Percentiles rank a stretch among this genome's conserved stretches.
Conservation (phyloP, 1,140 invertebrate species). For the Dreissena polymorpha region DNA sequence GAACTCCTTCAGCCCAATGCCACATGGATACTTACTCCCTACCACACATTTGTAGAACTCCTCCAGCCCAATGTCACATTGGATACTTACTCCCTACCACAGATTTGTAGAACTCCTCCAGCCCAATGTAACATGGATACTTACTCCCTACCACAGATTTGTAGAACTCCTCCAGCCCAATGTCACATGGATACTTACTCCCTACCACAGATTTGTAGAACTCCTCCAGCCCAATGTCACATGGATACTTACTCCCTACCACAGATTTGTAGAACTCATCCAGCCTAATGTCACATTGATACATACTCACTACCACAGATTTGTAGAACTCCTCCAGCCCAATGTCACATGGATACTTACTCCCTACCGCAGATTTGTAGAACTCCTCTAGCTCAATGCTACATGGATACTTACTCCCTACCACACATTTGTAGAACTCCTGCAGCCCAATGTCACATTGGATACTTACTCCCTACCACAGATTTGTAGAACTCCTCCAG, state of each 20-base stretch:
- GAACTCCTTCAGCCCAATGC: slow-evolving; percentile 28
- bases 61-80: neutral
- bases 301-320: slow-evolving; percentile 28
- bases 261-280: too few relatives aligned
- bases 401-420: slow-evolving; percentile 20
- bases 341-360: slow-evolving; percentile 9
- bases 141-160: too few relatives aligned
- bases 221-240: slow-evolving; percentile 30
- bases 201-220: slow-evolving; percentile 22
- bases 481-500: too few relatives aligned
- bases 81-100: slow-evolving; percentile 30
- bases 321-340: slow-evolving; percentile 35
- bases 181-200: slow-evolving; percentile 18
- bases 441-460: slow-evolving; percentile 29
- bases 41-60: too few relatives aligned
- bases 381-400: neutral
- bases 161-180: too few relatives aligned
- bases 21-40: slow-evolving; percentile 10
- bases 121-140: slow-evolving; percentile 17
- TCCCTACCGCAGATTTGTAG: too few relatives aligned
- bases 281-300: neutral
- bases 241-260: neutral
- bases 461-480: too few relatives aligned
- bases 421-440: slow-evolving; percentile 22
- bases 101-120: slow-evolving; percentile 26